Base-by-base conservation (phyloP, 2,797 vertebrate species). In the Lutjanus argentimaculatus region DNA sequence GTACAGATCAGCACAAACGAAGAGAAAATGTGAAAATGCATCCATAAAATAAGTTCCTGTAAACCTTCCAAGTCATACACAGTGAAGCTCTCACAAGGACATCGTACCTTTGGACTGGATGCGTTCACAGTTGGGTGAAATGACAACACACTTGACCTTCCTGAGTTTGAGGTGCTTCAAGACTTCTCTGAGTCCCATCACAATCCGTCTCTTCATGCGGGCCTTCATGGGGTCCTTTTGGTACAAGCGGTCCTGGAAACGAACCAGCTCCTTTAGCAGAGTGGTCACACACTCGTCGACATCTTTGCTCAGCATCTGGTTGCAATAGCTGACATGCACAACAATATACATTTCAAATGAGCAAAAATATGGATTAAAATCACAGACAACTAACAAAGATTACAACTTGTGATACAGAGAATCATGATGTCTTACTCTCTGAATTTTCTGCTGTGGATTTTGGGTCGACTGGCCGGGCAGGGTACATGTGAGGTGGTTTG, bases 161-260 rank as follows among this genome's bases (percentile, higher is more conserved):
- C 93, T 95, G 85, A 99, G 97, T 87, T 97, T 98, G 84, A 99
- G 95, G 75, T 99, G 97, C 89, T 99, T 99, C 71, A 98, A 92
- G 53, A 99, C 99, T 91, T 99, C 99, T 75, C 99, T 89, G 66
- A 99, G 96, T 21, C 99, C 99, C 97, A 99, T 96, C 55, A 99
- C 99, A 1, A 99, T 93, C 30, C 99, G 95, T 15, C 98, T 96
- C 90, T 99, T 99, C 92, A 98, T 97, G 88, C 97, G 98, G 52
- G 99, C 99, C 91, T 99, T 99, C 89, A 98, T 97, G 9, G 99
- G 98, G 82, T 99, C 99, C 79, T 98, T 99, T 94, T 98, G 98
- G 94, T 99, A 98, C 81, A 98, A 93, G 2, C 98, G 98, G 91
- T 99, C 99, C 94, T 99, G 99, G 92, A 99, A 99, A 57, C 98